Evolutionary conservation across 2,113 vertebrate species (phyloP), one percentile per base, ranked within the genome.

Genomic region (Circaetus gallicus): DNA sequence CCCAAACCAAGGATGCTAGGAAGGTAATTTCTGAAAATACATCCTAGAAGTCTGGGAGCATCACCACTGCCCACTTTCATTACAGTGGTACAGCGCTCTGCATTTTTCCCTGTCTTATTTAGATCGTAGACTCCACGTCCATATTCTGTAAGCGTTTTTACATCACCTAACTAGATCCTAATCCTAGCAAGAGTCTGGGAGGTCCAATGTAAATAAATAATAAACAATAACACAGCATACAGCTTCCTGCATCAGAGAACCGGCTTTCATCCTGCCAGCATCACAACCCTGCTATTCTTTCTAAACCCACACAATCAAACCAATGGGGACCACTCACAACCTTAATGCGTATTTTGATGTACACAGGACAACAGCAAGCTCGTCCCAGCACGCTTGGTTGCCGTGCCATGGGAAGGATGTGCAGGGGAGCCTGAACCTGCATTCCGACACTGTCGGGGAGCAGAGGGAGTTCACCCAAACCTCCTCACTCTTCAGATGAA

Each of bases 401-500:
- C 62, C 2, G 5, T 12, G 29, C 7, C 1, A 2, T 2, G 13
- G 18, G 36, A 32, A 50, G 32, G 70, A 50, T 31, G 49, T 1
- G 1, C 18, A 8, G 4, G 22, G n/a, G 38, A 65, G 14, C 42
- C 38, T 2, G 0, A 58, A 32, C 16, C 34, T 18, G 25, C 6
- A 2, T 2, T 16, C 14, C 0, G 1, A 32, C n/a, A 29, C 38
- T 0, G 1, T 15, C 0, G 6, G 29, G n/a, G 58, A 50, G 49
- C 56, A 38, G 32, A 29, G 16, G 24, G 40, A 42, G 16, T 18
- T 55, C 11, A 43, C 34, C 32, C 70, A n/a, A 69, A 40, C 31
- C n/a, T 73, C 45, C 45, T n/a, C 21, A 6, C 25, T 66, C 47
- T 62, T 59, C n/a, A 13, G 20, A 38, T 20, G 7, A 38, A 52